These are phyloP conservation scores for Spinibarbus caldwelli DNA, from an alignment of 2,797 vertebrate species.

Conservation along the genomic window DNA sequence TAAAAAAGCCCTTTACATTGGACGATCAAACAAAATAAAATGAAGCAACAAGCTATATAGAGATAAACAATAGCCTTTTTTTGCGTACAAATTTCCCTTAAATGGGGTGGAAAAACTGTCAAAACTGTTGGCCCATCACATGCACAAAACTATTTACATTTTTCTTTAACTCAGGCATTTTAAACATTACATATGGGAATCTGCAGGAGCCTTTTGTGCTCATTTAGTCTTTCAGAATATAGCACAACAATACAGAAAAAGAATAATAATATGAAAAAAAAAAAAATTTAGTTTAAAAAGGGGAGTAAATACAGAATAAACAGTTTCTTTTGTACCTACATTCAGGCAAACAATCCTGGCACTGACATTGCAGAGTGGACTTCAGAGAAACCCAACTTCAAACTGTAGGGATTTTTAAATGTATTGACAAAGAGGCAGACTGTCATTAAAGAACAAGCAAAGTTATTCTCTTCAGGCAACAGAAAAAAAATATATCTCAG, in stretches of 20 bases:
- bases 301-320: background rate
- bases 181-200: background rate
- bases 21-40: conserved; percentile 33
- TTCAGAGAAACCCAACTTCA: conserved; percentile 5
- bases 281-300: background rate
- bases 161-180: background rate
- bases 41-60: conserved; percentile 22
- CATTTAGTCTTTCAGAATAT: conserved; percentile 10
- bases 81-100: background rate
- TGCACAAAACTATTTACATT: conserved; percentile 34
- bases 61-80: conserved; percentile 2
- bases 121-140: background rate
- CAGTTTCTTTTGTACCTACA: background rate
- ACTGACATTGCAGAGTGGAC: background rate
- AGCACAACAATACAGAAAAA: background rate
- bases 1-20: conserved; percentile 48
- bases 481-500: background rate
- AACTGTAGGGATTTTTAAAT: background rate
- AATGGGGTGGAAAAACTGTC: background rate
- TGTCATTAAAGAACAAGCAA: background rate
- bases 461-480: background rate
- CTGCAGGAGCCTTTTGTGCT: conserved; percentile 7
- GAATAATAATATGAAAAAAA: too few species aligned
- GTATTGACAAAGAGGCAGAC: background rate
- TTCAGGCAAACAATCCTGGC: background rate